A percentile compares a stretch with the other conserved stretches of the same genome.
These are phyloP conservation scores for Oriolus oriolus DNA, from an alignment of 2,113 vertebrate genomes.

Conservation along the genomic window DNA sequence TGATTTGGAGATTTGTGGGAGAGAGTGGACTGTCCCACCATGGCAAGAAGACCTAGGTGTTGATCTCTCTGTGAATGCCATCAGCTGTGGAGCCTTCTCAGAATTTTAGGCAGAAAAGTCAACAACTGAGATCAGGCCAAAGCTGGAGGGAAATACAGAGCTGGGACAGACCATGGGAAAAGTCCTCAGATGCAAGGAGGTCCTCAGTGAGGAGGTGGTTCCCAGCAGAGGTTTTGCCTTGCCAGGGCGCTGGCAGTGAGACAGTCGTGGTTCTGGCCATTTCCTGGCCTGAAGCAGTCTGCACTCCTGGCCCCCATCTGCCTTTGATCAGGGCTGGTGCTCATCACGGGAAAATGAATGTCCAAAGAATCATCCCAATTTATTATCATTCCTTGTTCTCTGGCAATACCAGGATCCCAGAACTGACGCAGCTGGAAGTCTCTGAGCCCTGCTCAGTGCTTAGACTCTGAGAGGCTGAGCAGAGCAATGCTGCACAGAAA, in stretches of 20 bases:
- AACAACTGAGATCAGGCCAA: neutral
- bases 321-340: neutral
- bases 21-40: neutral
- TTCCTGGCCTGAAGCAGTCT: neutral
- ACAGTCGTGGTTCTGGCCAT: neutral
- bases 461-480: neutral
- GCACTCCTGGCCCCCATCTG: neutral
- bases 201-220: neutral
- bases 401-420: neutral
- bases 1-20: neutral
- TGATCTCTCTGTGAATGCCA: neutral
- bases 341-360: neutral
- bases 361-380: neutral
- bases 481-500: neutral
- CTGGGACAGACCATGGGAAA: neutral
- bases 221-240: neutral
- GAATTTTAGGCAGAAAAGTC: neutral
- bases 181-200: neutral
- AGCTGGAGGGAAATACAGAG: neutral
- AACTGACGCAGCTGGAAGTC: neutral
- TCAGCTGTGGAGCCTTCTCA: neutral
- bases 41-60: neutral
- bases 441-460: neutral
- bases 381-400: neutral
- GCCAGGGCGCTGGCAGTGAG: neutral